Evolutionary conservation across 1,140 invertebrate species (phyloP).

Genomic region (Zaprionus capensis): DNA sequence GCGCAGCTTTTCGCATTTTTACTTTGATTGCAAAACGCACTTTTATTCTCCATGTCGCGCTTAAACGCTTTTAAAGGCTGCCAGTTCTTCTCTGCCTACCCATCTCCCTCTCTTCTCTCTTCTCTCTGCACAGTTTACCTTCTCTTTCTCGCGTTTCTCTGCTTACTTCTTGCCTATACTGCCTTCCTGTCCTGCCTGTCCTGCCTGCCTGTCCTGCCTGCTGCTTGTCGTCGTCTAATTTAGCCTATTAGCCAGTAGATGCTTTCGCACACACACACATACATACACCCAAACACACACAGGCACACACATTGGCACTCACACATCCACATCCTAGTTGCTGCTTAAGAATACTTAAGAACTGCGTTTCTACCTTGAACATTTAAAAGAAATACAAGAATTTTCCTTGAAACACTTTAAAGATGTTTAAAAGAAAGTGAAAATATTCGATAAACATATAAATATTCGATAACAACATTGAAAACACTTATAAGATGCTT

Average conservation of each 20-base stretch:
- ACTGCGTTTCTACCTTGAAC: neutral
- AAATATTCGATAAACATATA: neutral
- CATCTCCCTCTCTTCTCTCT: neutral
- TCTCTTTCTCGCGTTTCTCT: conserved; percentile 2
- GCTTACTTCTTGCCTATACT: conserved; percentile 15
- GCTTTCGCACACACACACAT: conserved; percentile 57
- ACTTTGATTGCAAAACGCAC: conserved; percentile 80
- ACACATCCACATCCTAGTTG: neutral
- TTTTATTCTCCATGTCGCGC: conserved; percentile 71
- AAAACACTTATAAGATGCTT: too few relatives aligned
- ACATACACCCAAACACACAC: conserved; percentile 24
- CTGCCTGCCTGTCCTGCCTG: conserved; percentile 2
- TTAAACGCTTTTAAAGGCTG: conserved; percentile 73
- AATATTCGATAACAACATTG: too few relatives aligned
- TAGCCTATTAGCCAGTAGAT: conserved; percentile 77
- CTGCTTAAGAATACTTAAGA: conserved; percentile 9
- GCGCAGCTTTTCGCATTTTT: conserved; percentile 59
- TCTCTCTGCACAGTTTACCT: conserved; percentile 4
- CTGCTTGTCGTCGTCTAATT: conserved; percentile 59
- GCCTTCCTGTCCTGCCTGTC: neutral
- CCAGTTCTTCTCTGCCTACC: neutral
- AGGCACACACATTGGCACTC: conserved; percentile 19
- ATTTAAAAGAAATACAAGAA: neutral
- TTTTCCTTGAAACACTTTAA: neutral
- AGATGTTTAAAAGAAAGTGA: neutral